A percentile compares a stretch with the other conserved stretches of the same genome.
Conservation (phyloP, 2,888 invertebrate species). For the Apoderus coryli region DNA sequence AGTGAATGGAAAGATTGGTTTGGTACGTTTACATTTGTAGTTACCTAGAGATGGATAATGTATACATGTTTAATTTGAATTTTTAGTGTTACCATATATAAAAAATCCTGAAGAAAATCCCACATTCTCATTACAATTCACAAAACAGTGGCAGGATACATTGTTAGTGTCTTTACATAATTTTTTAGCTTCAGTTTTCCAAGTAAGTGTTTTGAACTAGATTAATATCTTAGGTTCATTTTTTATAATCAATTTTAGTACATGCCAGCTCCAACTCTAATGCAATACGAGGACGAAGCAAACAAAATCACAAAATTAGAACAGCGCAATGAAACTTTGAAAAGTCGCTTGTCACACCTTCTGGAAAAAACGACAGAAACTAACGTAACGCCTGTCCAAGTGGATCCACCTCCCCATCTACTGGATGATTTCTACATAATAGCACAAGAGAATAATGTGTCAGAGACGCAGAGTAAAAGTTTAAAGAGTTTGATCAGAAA, state of each 20-base stretch:
- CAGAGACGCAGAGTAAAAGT: constrained; percentile 57
- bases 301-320: constrained; percentile 64
- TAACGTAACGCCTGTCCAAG: constrained; percentile 43
- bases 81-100: constrained; percentile 78
- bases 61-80: constrained; percentile 8
- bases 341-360: constrained; percentile 38
- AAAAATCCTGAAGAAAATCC: constrained; percentile 86
- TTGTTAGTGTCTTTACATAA: constrained; percentile 82
- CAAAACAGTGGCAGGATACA: constrained; percentile 91
- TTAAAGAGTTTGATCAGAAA: constrained; percentile 66
- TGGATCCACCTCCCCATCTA: constrained; percentile 62
- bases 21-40: constrained; percentile 46
- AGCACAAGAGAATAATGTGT: constrained; percentile 52
- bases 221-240: constrained; percentile 1
- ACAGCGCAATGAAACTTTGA: constrained; percentile 66
- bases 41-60: too few species aligned
- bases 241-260: constrained; percentile 38
- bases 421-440: constrained; percentile 87
- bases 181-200: constrained; percentile 78
- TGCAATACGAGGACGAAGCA: constrained; percentile 76
- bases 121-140: constrained; percentile 76
- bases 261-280: constrained; percentile 73
- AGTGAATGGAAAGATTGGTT: constrained; percentile 97
- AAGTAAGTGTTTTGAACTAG: constrained; percentile 32
- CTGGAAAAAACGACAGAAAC: constrained; percentile 33